Evolutionary conservation across 2,888 invertebrate genomes (phyloP).

Genomic region (Criorhina ranunculi): DNA sequence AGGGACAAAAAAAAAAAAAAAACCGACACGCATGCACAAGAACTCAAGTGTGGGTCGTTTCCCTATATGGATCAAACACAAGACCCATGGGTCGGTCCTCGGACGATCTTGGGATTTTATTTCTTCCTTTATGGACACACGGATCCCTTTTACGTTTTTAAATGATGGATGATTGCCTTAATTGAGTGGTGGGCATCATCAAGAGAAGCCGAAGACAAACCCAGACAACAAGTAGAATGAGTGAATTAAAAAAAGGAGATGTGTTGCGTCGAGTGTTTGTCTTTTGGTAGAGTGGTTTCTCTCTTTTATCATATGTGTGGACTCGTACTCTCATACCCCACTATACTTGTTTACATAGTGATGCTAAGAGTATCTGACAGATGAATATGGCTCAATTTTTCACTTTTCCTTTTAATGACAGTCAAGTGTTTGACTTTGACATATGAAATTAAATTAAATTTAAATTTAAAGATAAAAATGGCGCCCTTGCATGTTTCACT

Average conservation of each 20-base stretch:
- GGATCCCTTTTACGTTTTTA: constrained; percentile 36
- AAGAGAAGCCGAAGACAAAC: constrained; percentile 63
- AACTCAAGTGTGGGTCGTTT: constrained; percentile 59
- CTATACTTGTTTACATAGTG: constrained; percentile 47
- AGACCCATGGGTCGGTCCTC: constrained; percentile 43
- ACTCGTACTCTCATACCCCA: neutral
- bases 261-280: constrained; percentile 64
- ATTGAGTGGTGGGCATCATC: constrained; percentile 70
- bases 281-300: constrained; percentile 56
- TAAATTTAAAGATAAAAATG: constrained; percentile 51
- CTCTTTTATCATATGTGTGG: constrained; percentile 18
- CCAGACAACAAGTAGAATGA: constrained; percentile 16
- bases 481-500: constrained; percentile 33
- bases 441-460: constrained; percentile 33
- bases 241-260: constrained; percentile 30
- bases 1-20: constrained; percentile 1
- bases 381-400: constrained; percentile 57
- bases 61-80: constrained; percentile 11
- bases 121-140: constrained; percentile 16
- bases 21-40: constrained; percentile 4
- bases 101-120: neutral
- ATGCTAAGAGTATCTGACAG: constrained; percentile 44
- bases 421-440: constrained; percentile 27
- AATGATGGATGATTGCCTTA: constrained; percentile 75
- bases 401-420: constrained; percentile 4